These are phyloP conservation scores for Ceratotherium simum DNA, from an alignment of 2,113 vertebrate genomes.

Conservation along the genomic window DNA sequence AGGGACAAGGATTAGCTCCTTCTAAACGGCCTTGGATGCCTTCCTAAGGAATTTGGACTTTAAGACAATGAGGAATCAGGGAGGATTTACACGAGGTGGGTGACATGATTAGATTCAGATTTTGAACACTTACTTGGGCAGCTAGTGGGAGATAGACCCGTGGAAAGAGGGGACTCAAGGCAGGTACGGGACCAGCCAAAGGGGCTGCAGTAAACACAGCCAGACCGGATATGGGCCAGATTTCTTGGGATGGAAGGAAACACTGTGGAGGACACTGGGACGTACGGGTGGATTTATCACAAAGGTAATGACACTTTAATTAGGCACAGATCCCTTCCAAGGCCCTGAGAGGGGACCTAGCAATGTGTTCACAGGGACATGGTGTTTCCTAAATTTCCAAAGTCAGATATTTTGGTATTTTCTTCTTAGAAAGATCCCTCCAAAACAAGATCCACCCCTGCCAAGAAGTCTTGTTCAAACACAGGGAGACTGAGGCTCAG, in stretches of 20 bases:
- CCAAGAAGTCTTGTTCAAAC: background rate
- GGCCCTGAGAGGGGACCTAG: background rate
- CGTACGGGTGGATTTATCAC: rapidly evolving
- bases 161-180: background rate
- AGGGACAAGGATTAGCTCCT: background rate
- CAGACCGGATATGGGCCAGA: background rate
- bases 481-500: background rate
- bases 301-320: background rate
- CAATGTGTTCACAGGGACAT: background rate
- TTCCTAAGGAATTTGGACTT: background rate
- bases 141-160: background rate
- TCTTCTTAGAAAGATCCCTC: background rate
- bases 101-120: background rate
- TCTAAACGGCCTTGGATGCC: no score
- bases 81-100: background rate
- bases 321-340: background rate
- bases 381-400: background rate
- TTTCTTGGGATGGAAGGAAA: background rate
- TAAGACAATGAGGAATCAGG: background rate
- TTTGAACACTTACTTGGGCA: background rate
- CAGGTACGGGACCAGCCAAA: background rate
- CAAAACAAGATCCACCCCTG: background rate
- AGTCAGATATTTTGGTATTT: background rate
- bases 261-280: no score
- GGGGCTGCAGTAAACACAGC: background rate